These are phyloP conservation scores for Drosophila mayaguana DNA, from an alignment of 2,888 invertebrate genomes.

Conservation along the genomic window DNA sequence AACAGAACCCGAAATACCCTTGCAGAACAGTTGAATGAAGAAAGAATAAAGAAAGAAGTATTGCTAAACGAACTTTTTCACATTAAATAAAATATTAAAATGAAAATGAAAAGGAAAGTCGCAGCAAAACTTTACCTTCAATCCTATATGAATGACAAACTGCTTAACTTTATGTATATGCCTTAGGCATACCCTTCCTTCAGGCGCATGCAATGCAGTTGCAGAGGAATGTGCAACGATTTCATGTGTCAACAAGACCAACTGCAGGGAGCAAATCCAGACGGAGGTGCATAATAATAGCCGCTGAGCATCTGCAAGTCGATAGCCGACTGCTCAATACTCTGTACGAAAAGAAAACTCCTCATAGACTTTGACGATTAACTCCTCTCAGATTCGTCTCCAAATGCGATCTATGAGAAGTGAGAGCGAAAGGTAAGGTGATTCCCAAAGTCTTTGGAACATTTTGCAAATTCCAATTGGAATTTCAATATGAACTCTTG, in stretches of 20 bases:
- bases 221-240: conserved; percentile 43
- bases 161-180: neutral
- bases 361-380: too few species aligned
- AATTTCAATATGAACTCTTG: neutral
- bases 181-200: neutral
- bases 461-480: neutral
- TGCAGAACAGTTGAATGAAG: neutral
- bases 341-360: neutral
- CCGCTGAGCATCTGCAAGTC: neutral
- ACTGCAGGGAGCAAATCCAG: conserved; percentile 23
- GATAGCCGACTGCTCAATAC: neutral
- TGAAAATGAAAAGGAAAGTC: too few species aligned
- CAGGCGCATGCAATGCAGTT: conserved; percentile 5
- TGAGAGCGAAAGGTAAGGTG: too few species aligned
- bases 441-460: too few species aligned
- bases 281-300: conserved; percentile 26
- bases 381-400: too few species aligned
- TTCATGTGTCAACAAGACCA: conserved; percentile 48
- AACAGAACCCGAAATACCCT: neutral
- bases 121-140: too few species aligned
- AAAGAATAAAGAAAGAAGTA: neutral
- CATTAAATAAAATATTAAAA: too few species aligned
- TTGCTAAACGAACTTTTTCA: too few species aligned
- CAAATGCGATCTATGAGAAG: neutral
- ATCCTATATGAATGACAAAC: neutral